Evolutionary conservation across 2,797 vertebrate species (phyloP).

Genomic region (Micrastur ruficollis): DNA sequence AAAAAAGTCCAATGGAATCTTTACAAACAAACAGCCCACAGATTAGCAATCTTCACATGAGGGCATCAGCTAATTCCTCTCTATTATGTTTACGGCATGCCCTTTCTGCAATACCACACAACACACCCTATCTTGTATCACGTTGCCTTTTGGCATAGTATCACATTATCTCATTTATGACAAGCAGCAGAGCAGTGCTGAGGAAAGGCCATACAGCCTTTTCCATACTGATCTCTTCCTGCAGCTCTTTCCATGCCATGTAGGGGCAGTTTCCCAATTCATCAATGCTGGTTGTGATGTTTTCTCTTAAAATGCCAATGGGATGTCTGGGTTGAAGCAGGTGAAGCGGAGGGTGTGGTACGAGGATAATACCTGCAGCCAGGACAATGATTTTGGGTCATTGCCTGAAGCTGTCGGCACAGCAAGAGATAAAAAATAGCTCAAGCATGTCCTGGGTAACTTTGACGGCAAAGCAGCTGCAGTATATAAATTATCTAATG

Average conservation of each 20-base stretch:
- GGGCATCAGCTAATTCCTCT: neutral
- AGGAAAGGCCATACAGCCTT: neutral
- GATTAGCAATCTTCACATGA: neutral
- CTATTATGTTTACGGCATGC: neutral
- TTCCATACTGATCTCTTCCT: neutral
- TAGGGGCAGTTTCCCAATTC: neutral
- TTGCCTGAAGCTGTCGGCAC: neutral
- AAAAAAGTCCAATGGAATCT: neutral
- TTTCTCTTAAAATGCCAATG: neutral
- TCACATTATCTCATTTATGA: neutral
- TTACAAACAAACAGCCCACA: neutral
- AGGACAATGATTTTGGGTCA: neutral
- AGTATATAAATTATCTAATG: neutral
- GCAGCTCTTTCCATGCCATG: slow-evolving; percentile 17
- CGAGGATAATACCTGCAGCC: neutral
- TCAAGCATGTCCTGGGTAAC: neutral
- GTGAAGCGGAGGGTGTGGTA: neutral
- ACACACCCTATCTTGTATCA: neutral
- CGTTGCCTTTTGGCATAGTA: slow-evolving; percentile 27
- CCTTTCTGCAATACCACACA: neutral
- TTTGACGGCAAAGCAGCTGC: neutral
- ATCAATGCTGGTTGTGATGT: neutral
- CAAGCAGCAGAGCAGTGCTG: neutral
- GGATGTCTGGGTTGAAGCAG: neutral
- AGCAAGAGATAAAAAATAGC: neutral